Percentiles rank a stretch among this genome's conserved stretches.
Evolutionary conservation across 2,797 vertebrate genomes (phyloP).

Genomic region (Pangasius larnaudii): DNA sequence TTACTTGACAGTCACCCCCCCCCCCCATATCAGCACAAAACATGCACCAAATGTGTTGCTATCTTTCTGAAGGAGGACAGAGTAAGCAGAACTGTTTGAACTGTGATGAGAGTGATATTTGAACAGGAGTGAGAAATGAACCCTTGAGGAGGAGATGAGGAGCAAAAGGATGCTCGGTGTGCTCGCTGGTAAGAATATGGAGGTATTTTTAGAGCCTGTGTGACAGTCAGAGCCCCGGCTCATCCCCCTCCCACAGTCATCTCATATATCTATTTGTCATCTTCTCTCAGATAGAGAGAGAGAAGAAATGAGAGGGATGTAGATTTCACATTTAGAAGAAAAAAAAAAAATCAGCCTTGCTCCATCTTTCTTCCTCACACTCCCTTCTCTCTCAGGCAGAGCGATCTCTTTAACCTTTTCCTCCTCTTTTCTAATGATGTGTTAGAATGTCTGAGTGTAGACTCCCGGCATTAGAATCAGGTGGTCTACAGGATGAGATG

Average conservation of each 20-base stretch:
- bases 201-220: conserved; percentile 31
- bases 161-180: conserved; percentile 1
- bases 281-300: neutral
- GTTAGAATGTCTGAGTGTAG: conserved; percentile 16
- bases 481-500: neutral
- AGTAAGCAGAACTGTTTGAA: neutral
- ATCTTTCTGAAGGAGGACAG: neutral
- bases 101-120: neutral
- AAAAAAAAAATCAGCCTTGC: neutral
- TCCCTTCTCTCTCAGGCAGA: neutral
- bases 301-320: neutral
- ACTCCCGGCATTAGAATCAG: neutral
- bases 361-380: neutral
- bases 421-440: neutral
- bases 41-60: neutral
- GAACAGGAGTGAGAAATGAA: neutral
- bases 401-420: conserved; percentile 44
- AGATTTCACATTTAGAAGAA: neutral
- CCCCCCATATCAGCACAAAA: neutral
- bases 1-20: neutral
- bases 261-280: conserved; percentile 34
- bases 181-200: conserved; percentile 6
- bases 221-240: conserved; percentile 27
- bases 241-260: neutral
- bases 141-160: neutral